These are phyloP conservation scores for Micromesistius poutassou DNA, from an alignment of 2,797 vertebrate species.

Conservation along the genomic window DNA sequence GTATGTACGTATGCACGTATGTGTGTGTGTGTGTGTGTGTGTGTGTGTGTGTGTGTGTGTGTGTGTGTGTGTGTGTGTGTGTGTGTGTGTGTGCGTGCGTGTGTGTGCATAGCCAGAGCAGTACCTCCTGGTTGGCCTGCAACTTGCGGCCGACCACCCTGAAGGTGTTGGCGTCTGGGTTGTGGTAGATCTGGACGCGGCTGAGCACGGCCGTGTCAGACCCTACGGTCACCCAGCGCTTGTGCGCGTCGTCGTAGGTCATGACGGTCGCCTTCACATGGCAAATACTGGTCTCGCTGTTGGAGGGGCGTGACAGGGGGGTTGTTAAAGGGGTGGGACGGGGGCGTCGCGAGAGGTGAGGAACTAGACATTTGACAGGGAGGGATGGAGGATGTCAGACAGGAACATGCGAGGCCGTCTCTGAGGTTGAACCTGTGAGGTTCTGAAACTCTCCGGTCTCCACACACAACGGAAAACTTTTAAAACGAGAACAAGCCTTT, in stretches of 20 bases:
- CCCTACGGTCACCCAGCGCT: conserved; percentile 90
- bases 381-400: not conserved
- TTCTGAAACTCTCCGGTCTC: not conserved
- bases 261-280: conserved; percentile 93
- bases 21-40: not conserved
- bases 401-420: not conserved
- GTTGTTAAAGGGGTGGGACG: not conserved
- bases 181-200: conserved; percentile 90
- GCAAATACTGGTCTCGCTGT: conserved; percentile 92
- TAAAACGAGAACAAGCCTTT: not conserved
- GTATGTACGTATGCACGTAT: no score
- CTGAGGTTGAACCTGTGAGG: not conserved
- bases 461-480: not conserved
- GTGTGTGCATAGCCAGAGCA: not conserved
- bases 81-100: not conserved
- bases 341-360: not conserved
- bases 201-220: conserved; percentile 82
- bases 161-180: conserved; percentile 80
- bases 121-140: conserved; percentile 90
- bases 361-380: not conserved
- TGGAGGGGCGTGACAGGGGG: not conserved
- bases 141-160: conserved; percentile 92
- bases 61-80: no score
- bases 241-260: conserved; percentile 88
- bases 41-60: not conserved